phyloP scores from a whole-genome alignment of 2,113 vertebrate species.

The Turdus rufiventris region DNA sequence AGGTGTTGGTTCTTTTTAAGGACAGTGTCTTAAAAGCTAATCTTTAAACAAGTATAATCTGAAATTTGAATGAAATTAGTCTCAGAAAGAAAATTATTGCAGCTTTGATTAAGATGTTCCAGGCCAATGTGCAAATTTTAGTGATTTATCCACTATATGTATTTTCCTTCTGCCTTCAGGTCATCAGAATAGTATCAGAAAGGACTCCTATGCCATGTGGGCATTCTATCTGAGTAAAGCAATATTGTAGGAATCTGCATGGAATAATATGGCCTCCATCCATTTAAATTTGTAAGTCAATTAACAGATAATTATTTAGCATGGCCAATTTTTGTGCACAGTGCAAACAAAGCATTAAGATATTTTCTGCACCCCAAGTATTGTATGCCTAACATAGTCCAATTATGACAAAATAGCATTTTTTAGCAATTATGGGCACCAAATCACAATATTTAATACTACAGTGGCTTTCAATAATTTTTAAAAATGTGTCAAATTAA shows the following conservation, averaged over 20 bases:
- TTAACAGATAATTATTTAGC: not conserved
- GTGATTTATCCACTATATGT: rapidly evolving
- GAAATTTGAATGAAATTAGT: not conserved
- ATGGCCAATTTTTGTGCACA: not conserved
- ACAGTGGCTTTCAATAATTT: not conserved
- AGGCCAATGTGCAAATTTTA: not conserved
- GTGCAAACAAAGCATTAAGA: not conserved
- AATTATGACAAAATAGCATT: not conserved
- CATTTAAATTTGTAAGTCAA: not conserved
- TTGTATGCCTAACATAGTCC: not conserved
- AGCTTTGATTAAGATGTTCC: not conserved
- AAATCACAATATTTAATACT: not conserved
- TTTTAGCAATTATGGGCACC: not conserved
- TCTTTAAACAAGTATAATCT: not conserved
- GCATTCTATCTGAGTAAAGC: not conserved
- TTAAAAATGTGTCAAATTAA: not conserved
- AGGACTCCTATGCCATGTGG: not conserved
- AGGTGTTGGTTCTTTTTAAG: not conserved
- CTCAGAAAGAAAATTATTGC: not conserved
- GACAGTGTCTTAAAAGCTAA: not conserved
- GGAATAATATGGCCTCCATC: not conserved
- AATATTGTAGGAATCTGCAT: not conserved
- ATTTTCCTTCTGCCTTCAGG: not conserved
- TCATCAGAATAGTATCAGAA: not conserved
- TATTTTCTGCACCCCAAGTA: not conserved